A percentile compares a stretch with the other conserved stretches of the same genome.
phyloP scores from a whole-genome alignment of 2,888 invertebrate species.

The Protophormia terraenovae region DNA sequence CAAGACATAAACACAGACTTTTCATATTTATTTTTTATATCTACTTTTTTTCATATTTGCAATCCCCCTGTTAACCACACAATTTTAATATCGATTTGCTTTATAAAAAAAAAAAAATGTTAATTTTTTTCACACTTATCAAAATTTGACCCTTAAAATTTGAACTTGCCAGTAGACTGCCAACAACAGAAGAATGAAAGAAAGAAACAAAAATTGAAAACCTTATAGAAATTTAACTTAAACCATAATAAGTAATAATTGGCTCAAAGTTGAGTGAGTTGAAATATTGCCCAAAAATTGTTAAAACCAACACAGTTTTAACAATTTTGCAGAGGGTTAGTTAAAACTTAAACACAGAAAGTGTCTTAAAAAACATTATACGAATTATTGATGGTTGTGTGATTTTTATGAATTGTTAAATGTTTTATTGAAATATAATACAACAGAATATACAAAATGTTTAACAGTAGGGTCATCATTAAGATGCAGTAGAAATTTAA shows the following conservation, averaged over 20 bases:
- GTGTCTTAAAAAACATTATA: not conserved
- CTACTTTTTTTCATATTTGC: too few relatives aligned
- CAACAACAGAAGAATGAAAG: not conserved
- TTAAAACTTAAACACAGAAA: too few relatives aligned
- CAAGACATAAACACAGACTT: not conserved
- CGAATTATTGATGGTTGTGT: constrained; percentile 37
- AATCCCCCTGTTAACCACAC: not conserved
- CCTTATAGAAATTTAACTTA: not conserved
- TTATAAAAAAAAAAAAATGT: not conserved
- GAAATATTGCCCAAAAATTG: too few relatives aligned
- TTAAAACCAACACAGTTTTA: too few relatives aligned
- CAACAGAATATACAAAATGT: not conserved
- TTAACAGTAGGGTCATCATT: not conserved
- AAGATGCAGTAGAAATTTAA: not conserved
- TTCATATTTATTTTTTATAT: not conserved
- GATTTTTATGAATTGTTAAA: constrained; percentile 48
- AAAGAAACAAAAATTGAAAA: not conserved
- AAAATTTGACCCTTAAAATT: not conserved
- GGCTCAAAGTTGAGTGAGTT: not conserved
- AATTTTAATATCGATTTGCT: constrained; percentile 17
- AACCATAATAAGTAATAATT: constrained; percentile 2
- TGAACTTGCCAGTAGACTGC: not conserved
- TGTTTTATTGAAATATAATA: constrained; percentile 18
- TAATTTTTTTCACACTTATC: not conserved
- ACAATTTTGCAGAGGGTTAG: too few relatives aligned